Evolutionary conservation across 2,888 invertebrate species (phyloP).

Genomic region (Leucoma salicis): DNA sequence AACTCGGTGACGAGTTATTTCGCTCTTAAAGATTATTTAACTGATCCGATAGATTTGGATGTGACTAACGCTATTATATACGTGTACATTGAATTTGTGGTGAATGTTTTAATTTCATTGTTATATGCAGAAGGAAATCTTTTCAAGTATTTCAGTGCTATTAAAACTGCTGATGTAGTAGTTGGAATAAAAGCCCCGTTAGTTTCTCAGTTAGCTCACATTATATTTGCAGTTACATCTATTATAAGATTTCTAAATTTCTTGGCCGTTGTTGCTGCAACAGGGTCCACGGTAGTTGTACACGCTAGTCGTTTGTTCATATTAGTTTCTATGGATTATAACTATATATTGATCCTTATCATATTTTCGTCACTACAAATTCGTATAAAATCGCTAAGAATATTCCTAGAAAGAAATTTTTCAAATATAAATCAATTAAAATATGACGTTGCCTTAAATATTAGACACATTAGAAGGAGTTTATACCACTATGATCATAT

Average conservation of each 20-base stretch:
- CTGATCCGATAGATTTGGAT: no score
- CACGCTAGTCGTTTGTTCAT: not conserved
- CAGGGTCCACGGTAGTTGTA: not conserved
- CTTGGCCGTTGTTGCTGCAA: not conserved
- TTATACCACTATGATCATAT: constrained; percentile 6
- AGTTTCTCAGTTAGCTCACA: not conserved
- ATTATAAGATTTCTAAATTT: not conserved
- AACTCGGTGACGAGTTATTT: not conserved
- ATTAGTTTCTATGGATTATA: not conserved
- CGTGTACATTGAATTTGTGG: not conserved
- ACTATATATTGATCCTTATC: not conserved
- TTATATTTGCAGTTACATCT: not conserved
- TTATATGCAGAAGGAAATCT: constrained; percentile 1
- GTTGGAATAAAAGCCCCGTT: constrained; percentile 1
- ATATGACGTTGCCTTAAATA: not conserved
- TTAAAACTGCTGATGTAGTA: constrained; percentile 1
- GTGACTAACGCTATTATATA: not conserved
- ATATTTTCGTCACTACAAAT: constrained; percentile 4
- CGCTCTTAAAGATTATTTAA: not conserved
- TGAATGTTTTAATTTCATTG: not conserved
- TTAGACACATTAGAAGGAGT: not conserved
- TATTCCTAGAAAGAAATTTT: not conserved
- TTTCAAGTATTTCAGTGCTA: not conserved
- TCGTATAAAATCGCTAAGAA: not conserved
- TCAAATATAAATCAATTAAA: not conserved